Percentiles rank a stretch among this genome's conserved stretches.
Conservation (phyloP, 2,888 invertebrate genomes). For the Diogma glabrata region DNA sequence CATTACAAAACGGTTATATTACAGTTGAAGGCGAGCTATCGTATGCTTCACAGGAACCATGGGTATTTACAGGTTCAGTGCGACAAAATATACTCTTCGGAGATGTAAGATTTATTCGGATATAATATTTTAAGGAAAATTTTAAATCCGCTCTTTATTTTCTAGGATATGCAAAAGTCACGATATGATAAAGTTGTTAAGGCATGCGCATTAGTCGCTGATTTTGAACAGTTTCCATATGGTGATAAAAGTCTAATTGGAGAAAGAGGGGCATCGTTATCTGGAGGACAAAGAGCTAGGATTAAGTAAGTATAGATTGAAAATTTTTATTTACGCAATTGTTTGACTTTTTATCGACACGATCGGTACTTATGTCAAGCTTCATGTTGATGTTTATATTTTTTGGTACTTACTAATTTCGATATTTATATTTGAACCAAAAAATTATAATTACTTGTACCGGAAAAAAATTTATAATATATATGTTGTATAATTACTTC, state of each 20-base stretch:
- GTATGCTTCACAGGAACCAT: constrained; percentile 76
- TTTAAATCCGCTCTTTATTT: neutral
- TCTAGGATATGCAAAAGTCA: constrained; percentile 20
- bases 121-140: constrained; percentile 24
- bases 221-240: constrained; percentile 41
- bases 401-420: no score
- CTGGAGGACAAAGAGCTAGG: constrained; percentile 58
- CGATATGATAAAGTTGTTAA: constrained; percentile 34
- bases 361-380: no score
- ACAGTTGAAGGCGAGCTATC: constrained; percentile 52
- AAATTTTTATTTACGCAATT: no score
- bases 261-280: constrained; percentile 46
- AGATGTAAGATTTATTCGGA: constrained; percentile 31
- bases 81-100: constrained; percentile 84
- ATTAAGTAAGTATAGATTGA: no score
- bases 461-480: no score
- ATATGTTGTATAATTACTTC: no score
- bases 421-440: no score
- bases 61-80: constrained; percentile 67
- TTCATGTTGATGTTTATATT: no score
- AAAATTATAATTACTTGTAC: no score
- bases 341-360: no score
- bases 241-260: constrained; percentile 47
- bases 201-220: constrained; percentile 36
- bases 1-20: constrained; percentile 40